Percentiles rank a stretch among this genome's conserved stretches.
These are phyloP conservation scores for Oophaga sylvatica DNA, from an alignment of 2,797 vertebrate species.

Conservation along the genomic window DNA sequence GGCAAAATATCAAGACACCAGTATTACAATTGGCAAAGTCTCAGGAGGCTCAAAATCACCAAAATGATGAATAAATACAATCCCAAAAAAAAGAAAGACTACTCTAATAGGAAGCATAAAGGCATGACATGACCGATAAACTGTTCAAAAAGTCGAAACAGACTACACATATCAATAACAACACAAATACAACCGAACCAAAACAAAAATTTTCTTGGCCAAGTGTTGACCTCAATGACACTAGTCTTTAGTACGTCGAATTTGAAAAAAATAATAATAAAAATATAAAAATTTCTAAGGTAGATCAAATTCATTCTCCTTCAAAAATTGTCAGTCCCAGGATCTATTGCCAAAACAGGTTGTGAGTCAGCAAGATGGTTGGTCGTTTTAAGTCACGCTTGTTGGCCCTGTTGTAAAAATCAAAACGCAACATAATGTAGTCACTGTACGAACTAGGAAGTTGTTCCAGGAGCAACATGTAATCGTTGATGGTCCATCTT, in stretches of 20 bases:
- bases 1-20: background rate
- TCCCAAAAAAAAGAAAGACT: background rate
- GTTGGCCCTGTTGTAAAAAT: background rate
- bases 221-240: background rate
- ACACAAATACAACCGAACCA: background rate
- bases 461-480: background rate
- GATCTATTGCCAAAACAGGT: background rate
- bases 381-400: background rate
- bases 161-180: background rate
- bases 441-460: background rate
- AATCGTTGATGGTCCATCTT: background rate
- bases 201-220: background rate
- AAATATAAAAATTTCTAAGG: background rate
- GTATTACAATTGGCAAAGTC: background rate
- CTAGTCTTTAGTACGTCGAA: background rate
- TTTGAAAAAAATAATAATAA: background rate
- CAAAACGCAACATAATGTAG: background rate
- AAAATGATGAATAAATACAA: background rate
- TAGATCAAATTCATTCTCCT: background rate
- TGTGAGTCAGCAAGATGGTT: background rate
- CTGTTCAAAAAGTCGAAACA: background rate
- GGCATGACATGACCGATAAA: background rate
- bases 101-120: background rate
- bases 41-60: background rate
- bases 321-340: background rate